Evolutionary conservation across 2,888 invertebrate species (phyloP), one percentile per base, ranked within the genome.

Genomic region (Tenthredo livida): DNA sequence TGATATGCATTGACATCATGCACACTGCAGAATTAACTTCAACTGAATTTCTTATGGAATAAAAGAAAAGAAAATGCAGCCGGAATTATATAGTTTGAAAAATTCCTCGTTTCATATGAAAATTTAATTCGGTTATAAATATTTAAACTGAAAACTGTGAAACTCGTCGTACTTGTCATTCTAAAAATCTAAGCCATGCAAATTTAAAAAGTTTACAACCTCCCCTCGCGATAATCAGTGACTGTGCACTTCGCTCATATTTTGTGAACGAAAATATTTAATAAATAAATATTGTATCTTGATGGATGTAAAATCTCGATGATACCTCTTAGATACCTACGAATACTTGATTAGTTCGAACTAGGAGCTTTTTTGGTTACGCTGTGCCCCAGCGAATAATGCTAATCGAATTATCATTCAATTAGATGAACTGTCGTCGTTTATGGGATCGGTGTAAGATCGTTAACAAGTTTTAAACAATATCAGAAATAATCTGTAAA

Each of bases 221-320:
- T 29, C 10, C 29, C 29, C 29, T 29, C 17, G 47, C 21, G 61
- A 65, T 65, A 61, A 65, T 65, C 61, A 65, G n/a, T n/a, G 10
- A 12, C 2, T 10, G 12, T 25, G 3, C 21, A 25, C 25, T 10
- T 10, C 40, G 4, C 65, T 25, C 29, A 21, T 65, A 21, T 65
- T 65, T 65, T 25, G 15, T 65, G n/a, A 29, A 37, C 33, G 37
- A 29, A 70, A 33, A 70, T 37, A 70, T 37, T 9, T n/a, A 37
- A 70, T 37, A 37, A 70, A 70, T 70, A 70, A 70, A 70, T 70
- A 70, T 70, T 37, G 70, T 2, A 37, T 70, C 70, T 67, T 67
- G 29, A 17, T 15, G 6, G 67, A 29, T 29, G 29, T 0, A 29
- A 67, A 67, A 1, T n/a, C 7, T 6, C 54, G n/a, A 54, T 54